A percentile compares a stretch with the other conserved stretches of the same genome.
These are phyloP conservation scores for Eurois occulta DNA, from an alignment of 2,888 invertebrate species.

Conservation along the genomic window DNA sequence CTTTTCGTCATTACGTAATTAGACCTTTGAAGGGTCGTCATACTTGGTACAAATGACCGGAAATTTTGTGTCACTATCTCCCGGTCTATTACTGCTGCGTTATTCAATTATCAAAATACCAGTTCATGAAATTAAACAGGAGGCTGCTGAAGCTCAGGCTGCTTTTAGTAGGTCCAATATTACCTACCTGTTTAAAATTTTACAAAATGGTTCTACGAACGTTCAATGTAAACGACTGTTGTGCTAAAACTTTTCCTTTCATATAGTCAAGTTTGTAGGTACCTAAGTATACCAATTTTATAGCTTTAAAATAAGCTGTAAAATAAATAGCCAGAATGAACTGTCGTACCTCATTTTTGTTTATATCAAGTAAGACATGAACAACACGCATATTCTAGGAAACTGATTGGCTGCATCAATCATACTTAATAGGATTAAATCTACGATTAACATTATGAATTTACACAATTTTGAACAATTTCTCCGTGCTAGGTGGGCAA, in stretches of 20 bases:
- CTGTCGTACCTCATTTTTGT: slow-evolving; percentile 7
- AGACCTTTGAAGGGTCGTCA: no score
- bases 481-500: slow-evolving; percentile 73
- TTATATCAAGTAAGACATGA: slow-evolving; percentile 24
- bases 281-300: not conserved
- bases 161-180: not conserved
- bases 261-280: not conserved
- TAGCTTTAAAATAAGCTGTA: not conserved
- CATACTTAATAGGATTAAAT: slow-evolving; percentile 66
- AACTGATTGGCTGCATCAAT: slow-evolving; percentile 69
- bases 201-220: not conserved
- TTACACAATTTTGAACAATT: slow-evolving; percentile 79
- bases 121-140: not conserved
- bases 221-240: no score
- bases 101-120: slow-evolving; percentile 14
- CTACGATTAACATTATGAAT: slow-evolving; percentile 70
- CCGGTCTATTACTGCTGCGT: not conserved
- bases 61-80: no score
- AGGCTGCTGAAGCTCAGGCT: not conserved
- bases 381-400: slow-evolving; percentile 39
- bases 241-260: slow-evolving; percentile 5
- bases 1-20: no score
- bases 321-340: slow-evolving; percentile 22
- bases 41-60: no score
- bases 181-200: not conserved